Evolutionary conservation across 2,113 vertebrate genomes (phyloP), one percentile per base, ranked within the genome.

Genomic region (Seriola quinqueradiata): DNA sequence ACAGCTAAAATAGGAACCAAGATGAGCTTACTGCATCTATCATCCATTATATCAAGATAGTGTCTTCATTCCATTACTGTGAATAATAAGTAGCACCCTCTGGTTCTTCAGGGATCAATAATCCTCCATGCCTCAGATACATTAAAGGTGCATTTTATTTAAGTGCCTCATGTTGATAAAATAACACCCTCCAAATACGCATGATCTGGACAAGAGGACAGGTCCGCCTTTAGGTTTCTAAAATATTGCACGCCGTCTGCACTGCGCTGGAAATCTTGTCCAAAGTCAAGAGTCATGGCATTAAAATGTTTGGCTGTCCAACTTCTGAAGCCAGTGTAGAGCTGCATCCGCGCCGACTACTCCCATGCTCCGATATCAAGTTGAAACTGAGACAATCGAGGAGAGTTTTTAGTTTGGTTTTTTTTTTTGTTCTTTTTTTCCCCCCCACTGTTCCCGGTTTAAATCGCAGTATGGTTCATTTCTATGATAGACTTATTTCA

Each of bases 11-110:
- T 92, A 34, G 97, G 97, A 90, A 97, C 96, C 93, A 99, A 93
- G 87, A 99, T 95, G 94, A 97, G 96, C 95, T 97, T 99, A 91
- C 96, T 97, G 95, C 96, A 95, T 94, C 96, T 97, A 73, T 98
- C 97, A 94, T 97, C 97, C 98, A 99, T 98, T 92, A 94, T 95
- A 91, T 91, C 88, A 77, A 67, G 84, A 69, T 44, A 67, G 67
- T 82, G 81, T 79, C 87, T 92, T 94, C 89, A 94, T 92, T 91
- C 90, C 92, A 90, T 94, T 90, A 93, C 90, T 86, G 87, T 86
- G 88, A 94, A 92, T 84, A 90, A 84, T 55, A 85, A 93, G 77
- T 46, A 79, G 86, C 81, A 81, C 77, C 74, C 63, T 61, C 48
- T 78, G 61, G 78, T 70, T 89, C 68, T 84, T 63, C 70, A 11